A percentile compares a stretch with the other conserved stretches of the same genome.
These are phyloP conservation scores for Anas platyrhynchos DNA, from an alignment of 2,113 vertebrate genomes.

Conservation along the genomic window DNA sequence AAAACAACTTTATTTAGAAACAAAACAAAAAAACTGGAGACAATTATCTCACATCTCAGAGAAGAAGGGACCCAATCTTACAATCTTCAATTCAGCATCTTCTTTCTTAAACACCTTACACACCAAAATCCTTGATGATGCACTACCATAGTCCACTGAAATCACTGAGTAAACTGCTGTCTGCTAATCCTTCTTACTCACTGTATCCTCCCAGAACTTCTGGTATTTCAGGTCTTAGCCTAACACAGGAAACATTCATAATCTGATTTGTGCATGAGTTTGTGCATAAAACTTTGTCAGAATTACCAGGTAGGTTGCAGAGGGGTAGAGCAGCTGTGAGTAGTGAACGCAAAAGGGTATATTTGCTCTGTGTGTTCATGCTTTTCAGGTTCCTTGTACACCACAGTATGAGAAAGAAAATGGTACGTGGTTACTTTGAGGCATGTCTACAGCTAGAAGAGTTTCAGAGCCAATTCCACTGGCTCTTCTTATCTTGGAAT, in stretches of 20 bases:
- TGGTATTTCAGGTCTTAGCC: not conserved
- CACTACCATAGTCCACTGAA: not conserved
- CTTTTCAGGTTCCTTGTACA: not conserved
- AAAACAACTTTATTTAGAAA: not conserved
- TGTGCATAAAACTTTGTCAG: not conserved
- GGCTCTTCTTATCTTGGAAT: not conserved
- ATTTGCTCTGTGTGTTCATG: not conserved
- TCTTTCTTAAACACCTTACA: not conserved
- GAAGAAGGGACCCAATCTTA: not conserved
- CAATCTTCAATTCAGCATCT: not conserved
- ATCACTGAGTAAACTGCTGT: not conserved
- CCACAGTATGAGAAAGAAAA: not conserved
- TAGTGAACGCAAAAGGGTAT: not conserved
- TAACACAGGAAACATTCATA: not conserved
- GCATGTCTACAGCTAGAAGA: not conserved
- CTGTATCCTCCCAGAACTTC: not conserved
- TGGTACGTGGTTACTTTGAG: not conserved
- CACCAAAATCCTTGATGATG: fast-evolving
- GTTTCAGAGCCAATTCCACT: not conserved
- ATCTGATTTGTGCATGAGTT: not conserved
- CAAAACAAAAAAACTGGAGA: not conserved
- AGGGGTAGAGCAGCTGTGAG: not conserved
- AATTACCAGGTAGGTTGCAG: not conserved
- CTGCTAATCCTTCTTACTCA: not conserved
- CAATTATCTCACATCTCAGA: not conserved